Conservation (phyloP, 2,797 vertebrate genomes). For the Schizopygopsis malacanthus region DNA sequence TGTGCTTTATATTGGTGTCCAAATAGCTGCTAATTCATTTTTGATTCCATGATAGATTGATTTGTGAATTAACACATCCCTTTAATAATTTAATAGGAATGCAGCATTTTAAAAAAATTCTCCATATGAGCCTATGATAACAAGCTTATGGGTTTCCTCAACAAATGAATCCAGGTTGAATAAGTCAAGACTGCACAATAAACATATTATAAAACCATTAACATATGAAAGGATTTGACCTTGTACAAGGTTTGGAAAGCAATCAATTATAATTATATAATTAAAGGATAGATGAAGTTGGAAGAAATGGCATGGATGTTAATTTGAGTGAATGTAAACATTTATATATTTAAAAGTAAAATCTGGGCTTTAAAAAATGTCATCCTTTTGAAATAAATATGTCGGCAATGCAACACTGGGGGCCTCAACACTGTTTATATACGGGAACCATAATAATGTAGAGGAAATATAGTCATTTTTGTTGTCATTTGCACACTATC, state of each 20-base stretch:
- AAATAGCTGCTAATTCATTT: conserved; percentile 18
- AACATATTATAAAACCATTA: conserved; percentile 14
- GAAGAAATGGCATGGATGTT: conserved; percentile 19
- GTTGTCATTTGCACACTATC: conserved; percentile 15
- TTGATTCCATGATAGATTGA: not conserved
- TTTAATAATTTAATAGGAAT: not conserved
- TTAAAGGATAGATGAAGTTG: conserved; percentile 26
- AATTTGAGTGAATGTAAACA: conserved; percentile 48
- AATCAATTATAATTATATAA: conserved; percentile 30
- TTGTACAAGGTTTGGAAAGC: not conserved
- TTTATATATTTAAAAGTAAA: conserved; percentile 29
- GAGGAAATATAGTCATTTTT: conserved; percentile 23
- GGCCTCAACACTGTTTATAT: conserved; percentile 27
- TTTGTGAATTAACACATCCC: not conserved
- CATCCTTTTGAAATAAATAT: conserved; percentile 23
- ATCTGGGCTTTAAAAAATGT: conserved; percentile 16
- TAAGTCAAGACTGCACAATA: not conserved
- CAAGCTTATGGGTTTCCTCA: not conserved
- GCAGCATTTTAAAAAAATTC: not conserved
- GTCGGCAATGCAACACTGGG: conserved; percentile 22
- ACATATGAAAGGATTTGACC: conserved; percentile 16
- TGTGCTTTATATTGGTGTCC: conserved; percentile 13
- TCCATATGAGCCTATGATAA: not conserved
- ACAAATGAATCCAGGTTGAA: conserved; percentile 1
- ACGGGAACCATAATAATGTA: conserved; percentile 6